Evolutionary conservation across 2,797 vertebrate species (phyloP), one percentile per base, ranked within the genome.

Genomic region (Sylvilagus floridanus): DNA sequence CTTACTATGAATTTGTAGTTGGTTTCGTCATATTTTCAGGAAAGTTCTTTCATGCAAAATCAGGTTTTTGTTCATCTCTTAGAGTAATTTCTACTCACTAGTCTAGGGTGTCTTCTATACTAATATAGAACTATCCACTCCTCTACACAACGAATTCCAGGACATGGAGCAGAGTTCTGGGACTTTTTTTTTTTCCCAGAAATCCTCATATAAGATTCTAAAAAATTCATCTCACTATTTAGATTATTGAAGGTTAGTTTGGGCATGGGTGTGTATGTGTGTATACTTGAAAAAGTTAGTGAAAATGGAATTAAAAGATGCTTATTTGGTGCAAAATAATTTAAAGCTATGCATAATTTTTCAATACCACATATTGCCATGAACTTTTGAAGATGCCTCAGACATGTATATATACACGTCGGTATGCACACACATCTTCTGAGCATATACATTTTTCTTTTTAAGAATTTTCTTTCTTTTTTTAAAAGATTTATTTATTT

Each of bases 211-310:
- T 17, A 69, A 78, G 42, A 93, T n/a, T 7, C 76, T 82, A 90
- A 91, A 47, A 28, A 89, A 93, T 89, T 32, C 8, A 17, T 76
- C 81, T 88, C 60, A 66, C 42, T 62, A 52, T 62, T 82, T 75
- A 28, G 26, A 73, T 87, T 7, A 77, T 1, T 89, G 8, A 30
- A 14, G 8, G 4, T 35, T 57, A 72, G 21, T 52, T 28, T 84
- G 63, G 47, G 10, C 54, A 50, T 75, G 9, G 65, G 19, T 52
- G 4, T 17, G 5, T 54, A 24, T 83, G 11, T 57, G 54, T 16
- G 16, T 17, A 16, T 57, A 57, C 54, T 57, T 57, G 17, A 57
- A 57, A 57, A 57, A 57, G 54, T 1, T 57, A 57, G 54, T 21
- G 19, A 57, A 57, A 57, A 57, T 57, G 21, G 54, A 57, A 57